phyloP scores from a whole-genome alignment of 2,113 vertebrate species.

The Raja brachyura region DNA sequence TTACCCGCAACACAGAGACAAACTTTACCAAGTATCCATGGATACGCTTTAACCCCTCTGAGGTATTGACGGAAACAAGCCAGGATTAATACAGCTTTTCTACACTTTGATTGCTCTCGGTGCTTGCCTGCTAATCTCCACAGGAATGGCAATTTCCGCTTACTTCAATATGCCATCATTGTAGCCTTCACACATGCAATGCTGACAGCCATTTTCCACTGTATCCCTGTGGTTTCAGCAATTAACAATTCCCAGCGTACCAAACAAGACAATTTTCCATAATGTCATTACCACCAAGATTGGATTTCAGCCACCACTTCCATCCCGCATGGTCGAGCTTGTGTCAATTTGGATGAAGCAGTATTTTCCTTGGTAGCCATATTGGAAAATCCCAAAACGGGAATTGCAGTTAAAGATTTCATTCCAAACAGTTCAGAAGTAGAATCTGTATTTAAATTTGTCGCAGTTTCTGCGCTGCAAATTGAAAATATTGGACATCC shows the following conservation, averaged over 20 bases:
- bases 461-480: neutral
- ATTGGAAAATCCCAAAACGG: neutral
- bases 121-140: neutral
- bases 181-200: neutral
- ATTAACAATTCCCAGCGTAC: neutral
- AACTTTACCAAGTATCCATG: slow-evolving; percentile 53
- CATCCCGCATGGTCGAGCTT: neutral
- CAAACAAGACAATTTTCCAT: neutral
- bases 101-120: neutral
- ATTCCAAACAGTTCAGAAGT: neutral
- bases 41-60: slow-evolving; percentile 41
- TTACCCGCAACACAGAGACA: slow-evolving; percentile 54
- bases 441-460: neutral
- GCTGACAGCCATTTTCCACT: slow-evolving; percentile 33
- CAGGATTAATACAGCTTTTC: slow-evolving; percentile 41
- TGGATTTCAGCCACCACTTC: slow-evolving; percentile 12
- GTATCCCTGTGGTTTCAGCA: slow-evolving; percentile 28
- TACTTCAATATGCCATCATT: slow-evolving; percentile 14
- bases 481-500: neutral
- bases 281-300: neutral
- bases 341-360: neutral
- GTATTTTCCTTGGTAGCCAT: slow-evolving; percentile 14
- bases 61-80: slow-evolving; percentile 52
- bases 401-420: neutral
- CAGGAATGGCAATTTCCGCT: slow-evolving; percentile 31